phyloP scores from a whole-genome alignment of 2,797 vertebrate genomes.

The Notoglanidium macrostoma region DNA sequence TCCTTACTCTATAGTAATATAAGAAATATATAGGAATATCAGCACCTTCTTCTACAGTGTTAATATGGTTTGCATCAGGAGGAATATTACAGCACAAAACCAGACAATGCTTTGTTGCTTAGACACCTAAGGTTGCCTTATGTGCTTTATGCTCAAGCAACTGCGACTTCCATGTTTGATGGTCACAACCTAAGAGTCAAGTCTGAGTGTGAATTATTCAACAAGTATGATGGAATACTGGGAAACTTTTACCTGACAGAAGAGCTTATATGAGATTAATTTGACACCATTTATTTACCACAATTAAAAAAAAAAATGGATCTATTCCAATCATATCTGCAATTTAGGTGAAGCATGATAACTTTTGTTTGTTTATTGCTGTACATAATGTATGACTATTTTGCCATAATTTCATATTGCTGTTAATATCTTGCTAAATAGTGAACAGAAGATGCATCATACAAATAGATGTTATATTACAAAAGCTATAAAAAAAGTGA shows the following conservation, averaged over 20 bases:
- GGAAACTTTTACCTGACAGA: neutral
- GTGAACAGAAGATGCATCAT: neutral
- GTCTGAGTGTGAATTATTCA: neutral
- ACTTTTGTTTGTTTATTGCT: neutral
- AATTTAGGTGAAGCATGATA: neutral
- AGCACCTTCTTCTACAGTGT: neutral
- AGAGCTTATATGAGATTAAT: neutral
- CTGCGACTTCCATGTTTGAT: neutral
- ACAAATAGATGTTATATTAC: neutral
- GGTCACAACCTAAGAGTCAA: neutral
- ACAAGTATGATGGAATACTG: neutral
- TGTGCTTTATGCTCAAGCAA: neutral
- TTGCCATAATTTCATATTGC: neutral
- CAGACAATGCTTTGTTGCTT: neutral
- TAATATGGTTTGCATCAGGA: neutral
- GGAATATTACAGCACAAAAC: neutral
- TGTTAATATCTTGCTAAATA: neutral
- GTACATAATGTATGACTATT: neutral
- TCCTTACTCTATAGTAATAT: neutral
- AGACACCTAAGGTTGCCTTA: neutral
- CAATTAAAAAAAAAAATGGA: neutral
- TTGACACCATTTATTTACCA: neutral
- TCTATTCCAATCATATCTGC: neutral
- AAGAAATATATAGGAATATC: neutral
- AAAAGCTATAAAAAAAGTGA: neutral